Evolutionary conservation across 2,113 vertebrate species (phyloP), one percentile per base, ranked within the genome.

Genomic region (Macroglossus sobrinus): DNA sequence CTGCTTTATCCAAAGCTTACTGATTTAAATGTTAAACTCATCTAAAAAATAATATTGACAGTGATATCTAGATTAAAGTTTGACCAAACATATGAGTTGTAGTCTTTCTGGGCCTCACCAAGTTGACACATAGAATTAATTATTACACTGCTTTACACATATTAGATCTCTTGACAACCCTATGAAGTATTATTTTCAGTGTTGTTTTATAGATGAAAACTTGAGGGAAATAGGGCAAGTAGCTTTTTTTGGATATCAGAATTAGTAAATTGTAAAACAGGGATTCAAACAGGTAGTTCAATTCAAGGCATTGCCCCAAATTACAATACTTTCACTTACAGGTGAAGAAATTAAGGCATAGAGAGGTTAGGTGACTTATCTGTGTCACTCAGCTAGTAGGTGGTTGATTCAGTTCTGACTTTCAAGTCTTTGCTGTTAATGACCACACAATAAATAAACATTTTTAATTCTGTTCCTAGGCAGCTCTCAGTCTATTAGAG

Each of bases 1-100:
- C n/a, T 93, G 40, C 21, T 88, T 89, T 78, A 64, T 24, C 75
- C 45, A 84, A 71, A 71, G 22, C 61, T 4, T 76, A 68, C 22
- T n/a, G 63, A 74, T 72, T 96, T 91, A 90, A 84, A 87, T 84
- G 24, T 94, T 84, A 45, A 10, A 68, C 3, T 81, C 33, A 74
- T 47, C 10, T 76, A 53, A 93, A 74, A 55, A 61, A 30, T 43
- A 86, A 86, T 8, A 9, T 61, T 50, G 5, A 24, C 26, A 61
- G 68, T 40, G 57, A 91, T 72, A 81, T 33, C 40, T 68, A 81
- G 47, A 43, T 24, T 76, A 13, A 11, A 68, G 14, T 86, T 91
- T 94, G 47, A 75, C 22, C 13, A 61, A 81, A 57, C 50, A 35
- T 64, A 45, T 57, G 22, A 40, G 12, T 57, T 40, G 9, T 22